Base-by-base conservation (phyloP, 2,888 invertebrate species). In the Nomada ruficornis region DNA sequence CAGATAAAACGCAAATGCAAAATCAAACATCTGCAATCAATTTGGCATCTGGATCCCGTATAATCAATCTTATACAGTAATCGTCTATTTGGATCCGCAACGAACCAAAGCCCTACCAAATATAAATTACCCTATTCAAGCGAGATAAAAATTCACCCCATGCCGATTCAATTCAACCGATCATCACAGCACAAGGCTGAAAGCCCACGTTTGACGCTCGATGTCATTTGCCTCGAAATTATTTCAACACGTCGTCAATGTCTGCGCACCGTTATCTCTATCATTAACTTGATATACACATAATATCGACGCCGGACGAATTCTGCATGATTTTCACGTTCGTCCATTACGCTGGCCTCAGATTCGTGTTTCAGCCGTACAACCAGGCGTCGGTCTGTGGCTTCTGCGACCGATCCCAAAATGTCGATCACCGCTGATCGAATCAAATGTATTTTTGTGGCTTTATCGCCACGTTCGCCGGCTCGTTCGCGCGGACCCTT, bases 341-440 rank as follows among this genome's bases (percentile, higher is more conserved):
- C 63, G 50, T 50, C 20, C 36, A 18, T 68, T 68, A 44, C 55
- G 55, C 11, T 23, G 7, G 23, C 11, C 2, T 29, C 50, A 2
- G n/a, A 29, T 50, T 15, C 52, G 11, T 52, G 52, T 50, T 18
- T 23, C 10, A 54, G 11, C 26, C 52, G 59, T 36, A 42, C 52
- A 68, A 62, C 26, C 50, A 13, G 57, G 44, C 18, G 42, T 59
- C 20, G 72, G 47, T 44, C 60, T 78, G 79, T 18, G 78, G 77
- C 55, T 55, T 57, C 47, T 42, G 76, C 73, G 64, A 54, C 75
- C 55, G 82, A 74, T 85, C 75, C 80, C 82, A 54, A 80, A 77
- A 75, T 75, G 85, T 82, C 87, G 77, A 81, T 87, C 84, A 79
- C 73, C 78, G 71, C 63, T 87, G 87, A 84, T 86, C 79, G 79